Percentiles rank a stretch among this genome's conserved stretches.
Conservation (phyloP, 2,797 vertebrate genomes). For the Acanthurus leucopareius region DNA sequence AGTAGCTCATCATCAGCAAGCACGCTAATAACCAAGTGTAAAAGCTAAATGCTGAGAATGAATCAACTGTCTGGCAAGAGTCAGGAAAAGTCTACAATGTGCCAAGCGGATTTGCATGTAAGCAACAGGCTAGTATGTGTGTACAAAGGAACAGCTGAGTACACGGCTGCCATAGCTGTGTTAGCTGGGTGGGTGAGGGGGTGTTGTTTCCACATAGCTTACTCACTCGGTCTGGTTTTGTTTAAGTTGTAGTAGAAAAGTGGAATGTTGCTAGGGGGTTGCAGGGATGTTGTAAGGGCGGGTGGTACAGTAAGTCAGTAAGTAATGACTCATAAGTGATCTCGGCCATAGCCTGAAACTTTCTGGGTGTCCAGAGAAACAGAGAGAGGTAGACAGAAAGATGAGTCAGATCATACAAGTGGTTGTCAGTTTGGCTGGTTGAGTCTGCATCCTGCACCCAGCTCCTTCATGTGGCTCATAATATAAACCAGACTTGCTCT, state of each 20-base stretch:
- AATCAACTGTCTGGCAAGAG: slow-evolving; percentile 22
- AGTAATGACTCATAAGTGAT: slow-evolving; percentile 62
- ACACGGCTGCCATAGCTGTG: slow-evolving; percentile 60
- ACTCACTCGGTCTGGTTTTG: slow-evolving; percentile 64
- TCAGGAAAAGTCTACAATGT: slow-evolving; percentile 24
- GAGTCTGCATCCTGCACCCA: not conserved
- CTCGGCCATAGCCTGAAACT: slow-evolving; percentile 24
- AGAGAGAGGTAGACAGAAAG: slow-evolving; percentile 8
- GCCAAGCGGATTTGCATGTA: slow-evolving; percentile 54
- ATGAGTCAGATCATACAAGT: not conserved
- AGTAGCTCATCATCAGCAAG: not conserved
- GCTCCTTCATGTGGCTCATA: not conserved
- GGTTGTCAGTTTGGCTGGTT: not conserved
- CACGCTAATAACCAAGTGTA: slow-evolving; percentile 24
- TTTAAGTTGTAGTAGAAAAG: slow-evolving; percentile 57
- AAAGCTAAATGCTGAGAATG: slow-evolving; percentile 18
- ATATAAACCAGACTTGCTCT: slow-evolving; percentile 9
- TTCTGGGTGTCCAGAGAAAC: slow-evolving; percentile 8
- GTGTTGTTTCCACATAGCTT: slow-evolving; percentile 17
- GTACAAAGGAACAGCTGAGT: slow-evolving; percentile 75
- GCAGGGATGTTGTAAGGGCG: slow-evolving; percentile 32
- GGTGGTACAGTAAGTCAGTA: slow-evolving; percentile 51
- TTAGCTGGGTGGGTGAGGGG: slow-evolving; percentile 15
- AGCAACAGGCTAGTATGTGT: slow-evolving; percentile 55
- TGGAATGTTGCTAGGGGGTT: slow-evolving; percentile 33